Base-by-base conservation (phyloP, 2,113 vertebrate genomes). In the Bothrops jararaca region DNA sequence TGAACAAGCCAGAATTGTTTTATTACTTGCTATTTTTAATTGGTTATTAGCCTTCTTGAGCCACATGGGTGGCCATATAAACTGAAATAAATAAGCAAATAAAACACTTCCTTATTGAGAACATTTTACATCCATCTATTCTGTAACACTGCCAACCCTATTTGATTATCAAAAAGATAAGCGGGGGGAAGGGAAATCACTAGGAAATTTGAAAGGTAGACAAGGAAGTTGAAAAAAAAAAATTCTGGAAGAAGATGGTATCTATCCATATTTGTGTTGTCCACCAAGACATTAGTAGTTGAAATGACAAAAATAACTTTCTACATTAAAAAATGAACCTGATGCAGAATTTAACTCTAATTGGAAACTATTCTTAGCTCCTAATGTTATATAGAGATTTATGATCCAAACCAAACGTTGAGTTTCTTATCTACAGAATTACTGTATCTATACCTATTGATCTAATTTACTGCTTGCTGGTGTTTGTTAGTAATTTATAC, bases 61-160 rank as follows among this genome's bases (percentile, higher is more conserved):
- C 34, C 74, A 80, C 74, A 42, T 42, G 74, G 74, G 74, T 80
- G 34, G 74, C 15, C 74, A 42, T 18, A 80, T 80, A 80, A 42
- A 80, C 7, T 7, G 3, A 80, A 80, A 39, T 80, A 39, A 80
- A 80, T 80, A 80, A 69, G 60, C 29, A n/a, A 39, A 80, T 39
- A 80, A 69, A 69, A n/a, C 64, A n/a, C 64, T 69, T 80, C 34
- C 34, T 80, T 80, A 80, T 18, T 80, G 69, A 80, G 15, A 80
- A 5, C 1, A 2, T n/a, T 7, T 18, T 64, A 0, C 0, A 1
- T 5, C 1, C 22, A 45, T 57, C 45, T 29, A 26, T n/a, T 60
- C 56, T 69, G 7, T 29, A 18, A 22, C 18, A 42, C 74, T 39
- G 7, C 18, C 34, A 34, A 80, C 18, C 7, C 34, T 80, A 39